phyloP scores from a whole-genome alignment of 2,113 vertebrate species.

The Gavialis gangeticus region DNA sequence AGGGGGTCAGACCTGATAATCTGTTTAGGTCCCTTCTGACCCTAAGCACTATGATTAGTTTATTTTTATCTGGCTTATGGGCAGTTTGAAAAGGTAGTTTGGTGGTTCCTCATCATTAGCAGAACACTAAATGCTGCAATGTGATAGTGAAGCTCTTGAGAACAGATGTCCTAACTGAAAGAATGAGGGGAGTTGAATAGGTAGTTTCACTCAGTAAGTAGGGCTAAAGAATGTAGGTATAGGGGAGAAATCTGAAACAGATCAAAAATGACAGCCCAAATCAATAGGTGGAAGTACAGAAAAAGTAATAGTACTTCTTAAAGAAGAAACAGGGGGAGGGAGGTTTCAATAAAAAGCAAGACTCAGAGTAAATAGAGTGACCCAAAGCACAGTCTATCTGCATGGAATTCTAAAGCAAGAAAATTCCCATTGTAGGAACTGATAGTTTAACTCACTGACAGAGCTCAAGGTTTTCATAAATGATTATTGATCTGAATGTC shows the following conservation, averaged over 20 bases:
- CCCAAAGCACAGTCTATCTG: background rate
- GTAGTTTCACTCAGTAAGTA: background rate
- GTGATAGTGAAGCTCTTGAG: background rate
- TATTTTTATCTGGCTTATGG: background rate
- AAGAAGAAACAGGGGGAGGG: background rate
- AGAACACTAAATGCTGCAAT: background rate
- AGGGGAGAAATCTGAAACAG: background rate
- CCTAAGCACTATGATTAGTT: background rate
- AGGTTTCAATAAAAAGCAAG: background rate
- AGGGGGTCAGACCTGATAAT: too few species aligned
- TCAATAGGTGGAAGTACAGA: background rate
- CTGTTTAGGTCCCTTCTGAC: background rate
- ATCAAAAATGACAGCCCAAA: background rate
- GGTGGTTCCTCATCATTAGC: background rate
- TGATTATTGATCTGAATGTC: background rate
- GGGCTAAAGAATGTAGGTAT: background rate
- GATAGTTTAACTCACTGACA: background rate
- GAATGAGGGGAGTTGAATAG: background rate
- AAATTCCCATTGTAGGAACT: background rate
- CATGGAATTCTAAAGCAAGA: background rate
- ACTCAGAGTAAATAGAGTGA: background rate
- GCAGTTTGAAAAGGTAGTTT: background rate
- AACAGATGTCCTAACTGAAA: background rate
- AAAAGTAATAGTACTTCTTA: background rate
- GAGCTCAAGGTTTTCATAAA: background rate